Conservation (phyloP, 2,113 vertebrate genomes). For the Emydocephalus ijimae region DNA sequence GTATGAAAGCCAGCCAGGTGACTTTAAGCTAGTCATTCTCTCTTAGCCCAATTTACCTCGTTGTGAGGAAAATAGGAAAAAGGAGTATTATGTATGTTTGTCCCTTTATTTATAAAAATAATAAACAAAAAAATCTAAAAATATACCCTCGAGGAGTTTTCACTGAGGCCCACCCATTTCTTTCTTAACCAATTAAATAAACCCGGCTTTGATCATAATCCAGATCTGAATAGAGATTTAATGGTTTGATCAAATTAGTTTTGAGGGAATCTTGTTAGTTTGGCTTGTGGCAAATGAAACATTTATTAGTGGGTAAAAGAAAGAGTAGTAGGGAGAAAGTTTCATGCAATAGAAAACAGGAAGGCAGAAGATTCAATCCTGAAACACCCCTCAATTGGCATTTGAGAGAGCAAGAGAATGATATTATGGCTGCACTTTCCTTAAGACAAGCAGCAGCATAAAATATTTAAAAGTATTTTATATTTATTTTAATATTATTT, state of each 20-base stretch:
- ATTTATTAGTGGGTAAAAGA: neutral
- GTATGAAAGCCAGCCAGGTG: neutral
- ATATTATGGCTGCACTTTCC: neutral
- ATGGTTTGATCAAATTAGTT: neutral
- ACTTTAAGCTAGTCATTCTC: neutral
- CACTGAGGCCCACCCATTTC: neutral
- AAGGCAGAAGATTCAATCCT: neutral
- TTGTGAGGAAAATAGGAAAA: neutral
- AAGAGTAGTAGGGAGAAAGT: neutral
- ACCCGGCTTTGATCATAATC: neutral
- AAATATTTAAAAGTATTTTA: conserved; percentile 13
- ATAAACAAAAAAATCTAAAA: neutral
- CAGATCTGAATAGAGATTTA: neutral
- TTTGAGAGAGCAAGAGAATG: neutral
- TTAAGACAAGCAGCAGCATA: neutral
- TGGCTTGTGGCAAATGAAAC: neutral
- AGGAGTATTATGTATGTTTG: neutral
- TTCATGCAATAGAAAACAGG: neutral
- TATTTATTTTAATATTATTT: conserved; percentile 32
- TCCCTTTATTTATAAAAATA: neutral
- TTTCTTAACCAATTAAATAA: neutral
- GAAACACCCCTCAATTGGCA: neutral
- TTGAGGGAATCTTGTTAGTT: neutral
- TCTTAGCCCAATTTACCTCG: neutral
- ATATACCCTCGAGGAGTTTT: neutral